Percentiles rank a stretch among this genome's conserved stretches.
These are phyloP conservation scores for Peromyscus eremicus DNA, from an alignment of 2,797 vertebrate species.

Conservation along the genomic window DNA sequence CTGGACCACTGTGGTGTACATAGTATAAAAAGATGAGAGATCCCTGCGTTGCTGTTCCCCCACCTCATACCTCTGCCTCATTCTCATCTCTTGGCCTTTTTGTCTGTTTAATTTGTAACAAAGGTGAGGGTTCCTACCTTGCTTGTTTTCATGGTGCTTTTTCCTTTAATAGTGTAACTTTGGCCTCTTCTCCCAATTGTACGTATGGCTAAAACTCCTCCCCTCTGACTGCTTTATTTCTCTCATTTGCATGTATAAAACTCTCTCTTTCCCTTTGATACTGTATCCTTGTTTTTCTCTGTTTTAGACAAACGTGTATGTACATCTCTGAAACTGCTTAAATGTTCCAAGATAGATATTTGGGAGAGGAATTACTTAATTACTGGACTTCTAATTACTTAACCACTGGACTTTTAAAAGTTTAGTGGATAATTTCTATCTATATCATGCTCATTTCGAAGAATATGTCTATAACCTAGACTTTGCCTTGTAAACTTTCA, in stretches of 20 bases:
- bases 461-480: background rate
- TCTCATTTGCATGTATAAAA: background rate
- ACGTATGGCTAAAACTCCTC: background rate
- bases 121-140: background rate
- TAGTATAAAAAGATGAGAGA: background rate
- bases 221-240: constrained; percentile 22
- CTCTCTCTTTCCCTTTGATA: background rate
- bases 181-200: background rate
- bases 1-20: background rate
- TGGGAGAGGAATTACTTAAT: background rate
- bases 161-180: background rate
- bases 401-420: background rate
- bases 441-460: background rate
- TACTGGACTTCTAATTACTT: constrained; percentile 25
- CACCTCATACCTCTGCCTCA: background rate
- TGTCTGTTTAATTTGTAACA: background rate
- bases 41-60: background rate
- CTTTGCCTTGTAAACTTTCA: background rate
- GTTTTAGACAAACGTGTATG: background rate
- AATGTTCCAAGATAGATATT: background rate
- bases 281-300: constrained; percentile 2
- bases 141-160: background rate
- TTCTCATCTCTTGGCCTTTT: background rate
- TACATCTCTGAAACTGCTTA: constrained; percentile 45
- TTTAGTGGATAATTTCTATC: background rate